Evolutionary conservation across 2,797 vertebrate genomes (phyloP).

Genomic region (Cryptoprocta ferox): DNA sequence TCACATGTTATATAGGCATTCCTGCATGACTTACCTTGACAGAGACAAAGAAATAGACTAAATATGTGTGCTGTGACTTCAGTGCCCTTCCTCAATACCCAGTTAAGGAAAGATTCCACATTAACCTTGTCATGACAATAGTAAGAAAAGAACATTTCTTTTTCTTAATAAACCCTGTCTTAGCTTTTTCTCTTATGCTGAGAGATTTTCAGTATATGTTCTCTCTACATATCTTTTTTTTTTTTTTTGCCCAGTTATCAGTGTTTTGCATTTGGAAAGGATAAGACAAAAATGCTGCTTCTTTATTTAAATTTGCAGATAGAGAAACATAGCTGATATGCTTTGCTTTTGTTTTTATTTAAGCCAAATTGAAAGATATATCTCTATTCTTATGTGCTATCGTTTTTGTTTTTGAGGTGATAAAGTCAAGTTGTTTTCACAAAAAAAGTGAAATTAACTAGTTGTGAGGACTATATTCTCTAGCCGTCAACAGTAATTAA

Average conservation of each 20-base stretch:
- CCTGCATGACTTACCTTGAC: neutral
- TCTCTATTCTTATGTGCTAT: neutral
- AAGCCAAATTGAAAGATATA: neutral
- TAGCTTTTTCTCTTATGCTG: neutral
- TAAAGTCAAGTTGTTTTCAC: slow-evolving; percentile 29
- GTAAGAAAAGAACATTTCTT: neutral
- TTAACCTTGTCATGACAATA: neutral
- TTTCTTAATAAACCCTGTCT: neutral
- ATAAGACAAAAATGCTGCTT: neutral
- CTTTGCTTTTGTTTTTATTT: slow-evolving; percentile 32
- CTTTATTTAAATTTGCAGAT: slow-evolving; percentile 6
- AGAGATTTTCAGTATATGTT: neutral
- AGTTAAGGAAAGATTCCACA: neutral
- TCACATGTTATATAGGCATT: neutral
- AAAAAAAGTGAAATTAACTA: slow-evolving; percentile 42
- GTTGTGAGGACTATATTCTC: neutral
- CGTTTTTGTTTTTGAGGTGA: neutral
- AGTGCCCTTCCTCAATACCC: neutral
- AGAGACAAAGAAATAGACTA: neutral
- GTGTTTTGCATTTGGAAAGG: neutral
- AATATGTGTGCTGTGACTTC: neutral
- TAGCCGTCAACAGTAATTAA: slow-evolving; percentile 69
- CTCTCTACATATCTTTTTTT: neutral
- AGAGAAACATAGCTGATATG: neutral
- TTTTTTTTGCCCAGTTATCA: neutral